phyloP scores from a whole-genome alignment of 2,113 vertebrate genomes.

The Mohoua ochrocephala region DNA sequence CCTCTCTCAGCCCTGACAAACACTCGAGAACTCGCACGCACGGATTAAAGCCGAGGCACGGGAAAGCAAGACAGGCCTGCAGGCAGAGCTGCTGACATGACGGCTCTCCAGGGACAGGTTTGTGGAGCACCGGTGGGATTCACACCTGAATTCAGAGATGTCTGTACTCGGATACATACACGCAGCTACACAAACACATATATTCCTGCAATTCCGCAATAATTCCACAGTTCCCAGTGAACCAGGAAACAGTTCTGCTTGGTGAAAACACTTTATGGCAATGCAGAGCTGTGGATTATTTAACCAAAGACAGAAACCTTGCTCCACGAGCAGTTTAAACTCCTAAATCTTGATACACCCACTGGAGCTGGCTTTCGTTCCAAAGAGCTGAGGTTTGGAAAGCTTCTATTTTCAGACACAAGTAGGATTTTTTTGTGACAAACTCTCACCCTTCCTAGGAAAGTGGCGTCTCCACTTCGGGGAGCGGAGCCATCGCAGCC shows the following conservation, averaged over 20 bases:
- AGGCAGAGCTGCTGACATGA: background rate
- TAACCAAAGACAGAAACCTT: background rate
- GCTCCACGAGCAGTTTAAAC: background rate
- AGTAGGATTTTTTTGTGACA: background rate
- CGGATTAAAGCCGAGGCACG: fast-evolving
- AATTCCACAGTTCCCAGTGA: background rate
- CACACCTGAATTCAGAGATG: background rate
- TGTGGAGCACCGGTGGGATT: background rate
- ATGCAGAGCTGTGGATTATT: background rate
- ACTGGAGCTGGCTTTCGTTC: background rate
- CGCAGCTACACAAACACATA: fast-evolving
- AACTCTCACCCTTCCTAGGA: background rate
- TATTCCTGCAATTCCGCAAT: background rate
- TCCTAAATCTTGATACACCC: background rate
- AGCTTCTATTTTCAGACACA: background rate
- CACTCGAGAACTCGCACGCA: fast-evolving
- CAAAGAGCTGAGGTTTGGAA: background rate
- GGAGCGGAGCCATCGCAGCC: background rate
- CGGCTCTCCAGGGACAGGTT: background rate
- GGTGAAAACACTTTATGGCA: background rate
- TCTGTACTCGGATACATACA: fast-evolving
- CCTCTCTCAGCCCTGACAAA: background rate
- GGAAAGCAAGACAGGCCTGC: background rate
- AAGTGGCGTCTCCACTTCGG: fast-evolving
- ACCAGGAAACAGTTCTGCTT: background rate